phyloP scores from a whole-genome alignment of 2,888 invertebrate species.

The Anthophora plumipes region DNA sequence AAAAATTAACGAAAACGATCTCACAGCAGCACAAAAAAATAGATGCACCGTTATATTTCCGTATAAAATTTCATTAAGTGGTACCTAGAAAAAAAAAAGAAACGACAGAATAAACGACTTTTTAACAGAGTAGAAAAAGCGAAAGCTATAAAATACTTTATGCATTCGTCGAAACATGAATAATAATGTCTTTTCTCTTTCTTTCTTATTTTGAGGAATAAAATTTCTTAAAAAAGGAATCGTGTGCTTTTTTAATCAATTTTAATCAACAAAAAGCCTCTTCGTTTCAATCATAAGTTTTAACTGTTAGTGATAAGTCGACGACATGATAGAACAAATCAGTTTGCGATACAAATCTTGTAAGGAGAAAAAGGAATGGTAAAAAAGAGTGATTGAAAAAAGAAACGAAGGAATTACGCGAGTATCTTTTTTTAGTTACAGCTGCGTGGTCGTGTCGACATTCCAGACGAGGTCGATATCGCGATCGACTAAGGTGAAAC shows the following conservation, averaged over 20 bases:
- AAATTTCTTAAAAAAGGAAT: too few relatives aligned
- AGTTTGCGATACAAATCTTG: not conserved
- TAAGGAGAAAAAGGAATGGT: too few relatives aligned
- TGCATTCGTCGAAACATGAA: too few relatives aligned
- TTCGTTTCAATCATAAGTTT: not conserved
- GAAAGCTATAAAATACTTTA: not conserved
- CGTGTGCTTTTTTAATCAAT: too few relatives aligned
- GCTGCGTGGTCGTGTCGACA: constrained; percentile 31
- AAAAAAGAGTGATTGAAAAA: too few relatives aligned
- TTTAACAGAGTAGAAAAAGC: not conserved
- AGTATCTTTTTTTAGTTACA: not conserved
- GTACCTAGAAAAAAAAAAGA: not conserved
- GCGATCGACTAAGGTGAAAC: constrained; percentile 58
- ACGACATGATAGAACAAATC: not conserved
- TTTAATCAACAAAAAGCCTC: not conserved
- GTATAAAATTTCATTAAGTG: not conserved
- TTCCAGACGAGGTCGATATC: constrained; percentile 69
- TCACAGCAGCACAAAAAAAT: not conserved
- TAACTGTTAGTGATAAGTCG: not conserved
- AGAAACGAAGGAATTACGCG: not conserved
- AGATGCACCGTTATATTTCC: not conserved
- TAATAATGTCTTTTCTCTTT: too few relatives aligned
- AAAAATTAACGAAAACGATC: not conserved
- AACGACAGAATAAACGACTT: not conserved
- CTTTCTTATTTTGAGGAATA: too few relatives aligned